A percentile compares a stretch with the other conserved stretches of the same genome.
phyloP scores from a whole-genome alignment of 2,113 vertebrate genomes.

The Anoura caudifer region DNA sequence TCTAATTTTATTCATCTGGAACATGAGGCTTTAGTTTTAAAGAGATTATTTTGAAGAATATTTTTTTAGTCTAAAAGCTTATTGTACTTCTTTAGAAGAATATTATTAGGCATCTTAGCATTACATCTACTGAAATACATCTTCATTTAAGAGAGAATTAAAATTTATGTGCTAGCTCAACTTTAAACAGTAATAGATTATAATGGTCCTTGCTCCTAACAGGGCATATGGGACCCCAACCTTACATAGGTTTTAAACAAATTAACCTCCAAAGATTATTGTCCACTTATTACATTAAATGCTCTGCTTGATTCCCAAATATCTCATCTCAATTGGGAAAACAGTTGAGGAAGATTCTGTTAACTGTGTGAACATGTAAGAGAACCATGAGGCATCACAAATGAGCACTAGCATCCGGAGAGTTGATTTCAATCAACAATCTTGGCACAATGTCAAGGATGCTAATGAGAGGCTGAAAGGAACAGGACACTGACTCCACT shows the following conservation, averaged over 20 bases:
- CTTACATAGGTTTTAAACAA: constrained; percentile 68
- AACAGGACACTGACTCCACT: constrained; percentile 27
- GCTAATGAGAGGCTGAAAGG: constrained; percentile 64
- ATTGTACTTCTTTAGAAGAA: constrained; percentile 48
- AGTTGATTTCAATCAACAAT: constrained; percentile 65
- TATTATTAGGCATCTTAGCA: constrained; percentile 49
- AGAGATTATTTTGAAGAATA: constrained; percentile 47
- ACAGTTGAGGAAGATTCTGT: constrained; percentile 62
- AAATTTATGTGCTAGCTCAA: constrained; percentile 71
- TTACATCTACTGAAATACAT: constrained; percentile 58
- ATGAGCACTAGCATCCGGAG: constrained; percentile 51
- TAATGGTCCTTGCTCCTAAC: constrained; percentile 65
- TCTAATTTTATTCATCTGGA: background rate
- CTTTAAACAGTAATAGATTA: constrained; percentile 72
- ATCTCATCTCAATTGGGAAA: constrained; percentile 70
- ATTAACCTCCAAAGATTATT: constrained; percentile 73
- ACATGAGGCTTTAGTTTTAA: constrained; percentile 32
- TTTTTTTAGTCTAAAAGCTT: constrained; percentile 45
- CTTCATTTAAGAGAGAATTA: constrained; percentile 68
- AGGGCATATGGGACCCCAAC: constrained; percentile 66
- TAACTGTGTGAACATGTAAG: background rate
- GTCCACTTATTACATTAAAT: constrained; percentile 73
- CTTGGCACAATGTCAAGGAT: constrained; percentile 61
- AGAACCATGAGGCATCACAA: constrained; percentile 45
- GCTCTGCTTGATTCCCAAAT: constrained; percentile 72